Evolutionary conservation across 2,888 invertebrate genomes (phyloP), one percentile per base, ranked within the genome.

Genomic region (Tenthredo scrophulariae): DNA sequence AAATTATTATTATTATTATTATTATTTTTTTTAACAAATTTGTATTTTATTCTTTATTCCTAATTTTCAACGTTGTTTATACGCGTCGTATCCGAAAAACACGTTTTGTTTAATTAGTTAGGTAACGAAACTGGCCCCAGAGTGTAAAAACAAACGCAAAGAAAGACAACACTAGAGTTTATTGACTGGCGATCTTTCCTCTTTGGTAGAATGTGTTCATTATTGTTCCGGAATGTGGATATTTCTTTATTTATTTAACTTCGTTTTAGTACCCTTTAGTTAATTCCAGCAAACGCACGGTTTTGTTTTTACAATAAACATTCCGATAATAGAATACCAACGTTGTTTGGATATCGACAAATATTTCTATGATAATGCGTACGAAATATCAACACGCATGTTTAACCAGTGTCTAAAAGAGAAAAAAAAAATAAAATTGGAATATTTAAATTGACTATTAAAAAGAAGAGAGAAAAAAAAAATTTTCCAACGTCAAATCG

Each of bases 211-310:
- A 4, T 46, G 26, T 46, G 26, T 46, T 40, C 46, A 2, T 43
- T 15, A 26, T 74, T 46, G 43, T 43, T 5, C 10, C 2, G 37
- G 18, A 70, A 70, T n/a, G 33, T 26, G 3, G 43, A 46, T 46
- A 74, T 74, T 74, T 74, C n/a, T 74, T 26, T 46, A 74, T 46
- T 74, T 70, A 37, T 70, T n/a, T 2, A 70, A 37, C 70, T 70
- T 18, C 62, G 26, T 62, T 62, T 13, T 26, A 62, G 26, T 26
- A 22, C 22, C 62, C 26, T 9, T 13, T 13, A 1, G 26, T 62
- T 4, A 10, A 4, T 62, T 62, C 62, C 5, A 62, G 2, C 26
- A 26, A 5, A 62, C 26, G 13, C 26, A 3, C 13, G 62, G n/a
- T 18, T 37, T 33, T 70, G 70, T 70, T 70, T 70, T 70, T n/a